Percentiles rank a stretch among this genome's conserved stretches.
Conservation (phyloP, 2,797 vertebrate species). For the Orestias chungarensis region DNA sequence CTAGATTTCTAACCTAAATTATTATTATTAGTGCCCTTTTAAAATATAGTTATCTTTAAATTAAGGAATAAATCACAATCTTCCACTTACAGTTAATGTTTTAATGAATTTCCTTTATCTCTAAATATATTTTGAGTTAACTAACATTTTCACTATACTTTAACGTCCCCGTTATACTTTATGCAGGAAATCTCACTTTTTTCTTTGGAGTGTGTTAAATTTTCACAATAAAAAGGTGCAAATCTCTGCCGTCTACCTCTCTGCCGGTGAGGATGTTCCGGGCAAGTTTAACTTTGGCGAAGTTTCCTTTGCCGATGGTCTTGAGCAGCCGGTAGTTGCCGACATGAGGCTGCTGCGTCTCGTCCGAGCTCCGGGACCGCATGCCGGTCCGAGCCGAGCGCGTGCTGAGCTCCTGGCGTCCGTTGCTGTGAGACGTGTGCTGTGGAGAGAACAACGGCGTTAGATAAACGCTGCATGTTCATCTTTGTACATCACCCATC, state of each 20-base stretch:
- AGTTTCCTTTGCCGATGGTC: slow-evolving; percentile 98
- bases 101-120: not conserved
- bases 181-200: too few species aligned
- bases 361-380: slow-evolving; percentile 93
- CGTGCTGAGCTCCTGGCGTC: slow-evolving; percentile 84
- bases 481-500: slow-evolving; percentile 22
- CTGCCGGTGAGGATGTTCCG: slow-evolving; percentile 96
- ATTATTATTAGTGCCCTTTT: not conserved
- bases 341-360: slow-evolving; percentile 88
- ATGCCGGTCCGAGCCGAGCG: slow-evolving; percentile 82
- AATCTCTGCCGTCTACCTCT: slow-evolving; percentile 84
- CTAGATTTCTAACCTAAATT: not conserved
- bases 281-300: slow-evolving; percentile 97
- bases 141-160: too few species aligned
- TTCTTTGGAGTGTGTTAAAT: too few species aligned
- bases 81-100: too few species aligned
- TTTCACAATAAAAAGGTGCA: not conserved
- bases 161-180: too few species aligned
- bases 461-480: not conserved
- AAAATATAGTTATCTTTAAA: not conserved
- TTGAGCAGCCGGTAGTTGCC: slow-evolving; percentile 98
- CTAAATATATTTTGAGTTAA: not conserved
- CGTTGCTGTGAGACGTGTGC: slow-evolving; percentile 86
- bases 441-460: slow-evolving; percentile 41
- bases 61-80: not conserved